A percentile compares a stretch with the other conserved stretches of the same genome.
Evolutionary conservation across 2,888 invertebrate genomes (phyloP).

Genomic region (Phrixothrix hirtus): DNA sequence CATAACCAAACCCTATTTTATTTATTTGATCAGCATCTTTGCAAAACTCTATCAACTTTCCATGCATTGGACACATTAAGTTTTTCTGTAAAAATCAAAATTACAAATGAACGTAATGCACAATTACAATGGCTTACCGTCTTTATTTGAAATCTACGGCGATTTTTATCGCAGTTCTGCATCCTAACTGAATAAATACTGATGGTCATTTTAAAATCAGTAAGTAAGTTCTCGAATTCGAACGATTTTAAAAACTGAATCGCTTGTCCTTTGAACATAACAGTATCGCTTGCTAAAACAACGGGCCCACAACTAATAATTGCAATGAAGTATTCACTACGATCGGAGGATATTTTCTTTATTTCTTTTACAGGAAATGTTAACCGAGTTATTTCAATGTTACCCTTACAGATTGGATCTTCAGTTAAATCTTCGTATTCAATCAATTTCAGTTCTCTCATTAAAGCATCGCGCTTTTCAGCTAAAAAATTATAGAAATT

Average conservation of each 20-base stretch:
- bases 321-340: too few relatives aligned
- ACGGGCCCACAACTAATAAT: constrained; percentile 42
- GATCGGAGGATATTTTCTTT: too few relatives aligned
- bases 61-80: too few relatives aligned
- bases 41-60: too few relatives aligned
- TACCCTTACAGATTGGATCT: constrained; percentile 2
- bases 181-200: constrained; percentile 58
- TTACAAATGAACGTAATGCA: too few relatives aligned
- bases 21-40: too few relatives aligned
- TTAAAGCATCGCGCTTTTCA: neutral
- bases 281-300: constrained; percentile 44
- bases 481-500: constrained; percentile 2
- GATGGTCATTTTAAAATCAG: constrained; percentile 55
- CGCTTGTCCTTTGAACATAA: constrained; percentile 36
- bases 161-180: too few relatives aligned
- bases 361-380: too few relatives aligned
- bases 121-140: too few relatives aligned
- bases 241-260: constrained; percentile 43
- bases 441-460: neutral
- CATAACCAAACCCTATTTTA: constrained; percentile 32
- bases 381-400: constrained; percentile 2
- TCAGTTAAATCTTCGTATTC: constrained; percentile 7
- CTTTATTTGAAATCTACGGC: too few relatives aligned
- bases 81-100: too few relatives aligned
- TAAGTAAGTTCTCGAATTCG: constrained; percentile 45